Conservation (phyloP, 2,888 invertebrate species). For the Panopea generosa region DNA sequence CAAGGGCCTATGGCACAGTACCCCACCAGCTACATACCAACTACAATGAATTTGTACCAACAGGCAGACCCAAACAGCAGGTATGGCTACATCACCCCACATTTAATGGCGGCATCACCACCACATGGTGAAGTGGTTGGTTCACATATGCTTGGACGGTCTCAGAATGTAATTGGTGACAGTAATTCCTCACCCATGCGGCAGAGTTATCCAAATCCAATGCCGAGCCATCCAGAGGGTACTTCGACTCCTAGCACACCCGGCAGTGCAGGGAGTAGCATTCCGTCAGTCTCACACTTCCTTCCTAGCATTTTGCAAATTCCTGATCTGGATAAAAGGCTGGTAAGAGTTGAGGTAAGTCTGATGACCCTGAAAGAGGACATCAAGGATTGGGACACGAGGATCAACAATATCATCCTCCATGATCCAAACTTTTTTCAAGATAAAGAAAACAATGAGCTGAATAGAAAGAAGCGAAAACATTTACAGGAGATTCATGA, state of each 20-base stretch:
- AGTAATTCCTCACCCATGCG: too few species aligned
- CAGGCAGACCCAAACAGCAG: neutral
- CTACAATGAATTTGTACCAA: neutral
- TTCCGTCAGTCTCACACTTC: too few species aligned
- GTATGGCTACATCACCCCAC: neutral
- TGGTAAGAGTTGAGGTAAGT: slow-evolving; percentile 64
- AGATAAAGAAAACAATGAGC: slow-evolving; percentile 63
- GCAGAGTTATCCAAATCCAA: too few species aligned
- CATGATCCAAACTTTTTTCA: slow-evolving; percentile 69
- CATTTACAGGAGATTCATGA: slow-evolving; percentile 67
- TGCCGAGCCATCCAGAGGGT: too few species aligned
- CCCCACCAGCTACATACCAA: slow-evolving; percentile 1
- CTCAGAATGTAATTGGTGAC: too few species aligned
- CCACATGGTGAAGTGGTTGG: neutral
- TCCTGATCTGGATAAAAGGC: slow-evolving; percentile 65
- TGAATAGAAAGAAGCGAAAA: slow-evolving; percentile 68
- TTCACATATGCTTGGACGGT: too few species aligned
- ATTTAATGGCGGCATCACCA: neutral
- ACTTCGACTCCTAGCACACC: too few species aligned
- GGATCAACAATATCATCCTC: slow-evolving; percentile 65
- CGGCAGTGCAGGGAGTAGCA: too few species aligned
- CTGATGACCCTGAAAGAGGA: slow-evolving; percentile 67
- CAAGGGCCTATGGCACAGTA: neutral
- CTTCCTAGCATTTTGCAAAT: slow-evolving; percentile 53
- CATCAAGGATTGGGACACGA: slow-evolving; percentile 62